Conservation (phyloP, 1,140 invertebrate species). For the Zeugodacus cucurbitae region DNA sequence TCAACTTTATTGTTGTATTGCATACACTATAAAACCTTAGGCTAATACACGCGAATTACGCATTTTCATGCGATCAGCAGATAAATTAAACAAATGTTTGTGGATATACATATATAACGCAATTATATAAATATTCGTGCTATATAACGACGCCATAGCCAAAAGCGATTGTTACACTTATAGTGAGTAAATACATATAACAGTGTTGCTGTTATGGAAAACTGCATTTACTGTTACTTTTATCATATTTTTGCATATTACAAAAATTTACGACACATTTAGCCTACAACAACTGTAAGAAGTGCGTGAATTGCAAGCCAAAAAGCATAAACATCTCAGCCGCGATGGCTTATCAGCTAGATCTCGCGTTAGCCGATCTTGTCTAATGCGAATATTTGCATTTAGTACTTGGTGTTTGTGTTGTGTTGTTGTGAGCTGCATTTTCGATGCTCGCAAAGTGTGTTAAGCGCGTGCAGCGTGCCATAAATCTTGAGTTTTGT, state of each 20-base stretch:
- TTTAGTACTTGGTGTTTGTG: not conserved
- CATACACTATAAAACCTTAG: not conserved
- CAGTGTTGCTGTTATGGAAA: no score
- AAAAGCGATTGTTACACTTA: not conserved
- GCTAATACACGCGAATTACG: slow-evolving; percentile 7
- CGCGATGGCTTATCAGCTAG: not conserved
- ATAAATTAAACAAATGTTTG: not conserved
- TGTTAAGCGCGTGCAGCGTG: slow-evolving; percentile 19
- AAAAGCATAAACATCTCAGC: not conserved
- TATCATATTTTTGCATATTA: not conserved
- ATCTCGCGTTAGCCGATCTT: not conserved
- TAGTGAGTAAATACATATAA: not conserved
- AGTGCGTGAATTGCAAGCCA: not conserved
- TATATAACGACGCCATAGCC: not conserved
- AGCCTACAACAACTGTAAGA: not conserved
- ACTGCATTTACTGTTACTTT: not conserved
- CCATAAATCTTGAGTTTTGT: not conserved
- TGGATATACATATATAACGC: not conserved
- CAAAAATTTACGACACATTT: not conserved
- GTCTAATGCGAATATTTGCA: slow-evolving; percentile 20
- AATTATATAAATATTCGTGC: not conserved
- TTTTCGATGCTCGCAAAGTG: not conserved
- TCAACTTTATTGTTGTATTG: not conserved
- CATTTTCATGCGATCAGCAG: not conserved
- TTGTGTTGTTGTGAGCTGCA: not conserved